These are phyloP conservation scores for Ctenomys sociabilis DNA, from an alignment of 2,113 vertebrate genomes.

Conservation along the genomic window DNA sequence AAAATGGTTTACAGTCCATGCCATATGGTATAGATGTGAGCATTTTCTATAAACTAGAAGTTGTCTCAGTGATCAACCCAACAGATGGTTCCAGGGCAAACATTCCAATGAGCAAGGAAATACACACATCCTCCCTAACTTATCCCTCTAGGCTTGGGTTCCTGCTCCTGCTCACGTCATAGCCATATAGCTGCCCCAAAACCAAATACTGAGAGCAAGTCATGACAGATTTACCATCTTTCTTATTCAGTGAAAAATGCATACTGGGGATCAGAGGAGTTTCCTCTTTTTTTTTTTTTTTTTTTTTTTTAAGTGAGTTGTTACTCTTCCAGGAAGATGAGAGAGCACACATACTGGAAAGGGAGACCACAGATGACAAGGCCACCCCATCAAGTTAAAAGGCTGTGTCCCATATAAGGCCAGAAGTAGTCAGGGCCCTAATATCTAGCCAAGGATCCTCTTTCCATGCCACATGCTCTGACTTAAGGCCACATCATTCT, in stretches of 20 bases:
- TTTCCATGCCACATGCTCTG: background rate
- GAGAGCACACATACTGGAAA: no score
- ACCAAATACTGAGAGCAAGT: background rate
- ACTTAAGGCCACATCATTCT: background rate
- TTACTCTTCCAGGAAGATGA: no score
- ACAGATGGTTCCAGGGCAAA: background rate
- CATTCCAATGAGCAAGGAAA: background rate
- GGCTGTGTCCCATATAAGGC: no score
- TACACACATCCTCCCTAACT: background rate
- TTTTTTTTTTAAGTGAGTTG: background rate
- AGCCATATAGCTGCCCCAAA: background rate
- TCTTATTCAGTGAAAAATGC: background rate
- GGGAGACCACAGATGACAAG: background rate
- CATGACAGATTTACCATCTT: background rate
- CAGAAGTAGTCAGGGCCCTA: no score
- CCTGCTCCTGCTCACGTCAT: background rate
- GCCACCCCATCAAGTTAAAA: background rate
- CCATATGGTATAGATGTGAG: background rate
- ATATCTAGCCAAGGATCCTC: background rate
- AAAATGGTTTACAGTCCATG: background rate
- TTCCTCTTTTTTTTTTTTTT: no score
- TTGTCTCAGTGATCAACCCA: background rate
- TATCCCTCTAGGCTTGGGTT: background rate
- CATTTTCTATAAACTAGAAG: background rate
- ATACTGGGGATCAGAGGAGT: background rate